phyloP scores from a whole-genome alignment of 2,113 vertebrate species.

The Mirza zaza region DNA sequence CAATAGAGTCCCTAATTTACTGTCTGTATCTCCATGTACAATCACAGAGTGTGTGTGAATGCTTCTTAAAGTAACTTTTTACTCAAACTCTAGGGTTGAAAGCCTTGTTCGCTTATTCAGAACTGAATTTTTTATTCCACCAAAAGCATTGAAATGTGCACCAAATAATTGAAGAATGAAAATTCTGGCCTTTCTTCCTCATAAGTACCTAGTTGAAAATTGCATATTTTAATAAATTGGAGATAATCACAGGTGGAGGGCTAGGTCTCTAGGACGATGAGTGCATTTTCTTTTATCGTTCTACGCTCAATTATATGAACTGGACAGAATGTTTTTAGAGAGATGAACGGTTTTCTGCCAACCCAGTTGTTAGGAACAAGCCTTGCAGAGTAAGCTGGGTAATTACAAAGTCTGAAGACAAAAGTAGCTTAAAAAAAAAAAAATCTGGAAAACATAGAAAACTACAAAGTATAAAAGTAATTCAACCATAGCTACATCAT shows the following conservation, averaged over 20 bases:
- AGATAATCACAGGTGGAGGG: neutral
- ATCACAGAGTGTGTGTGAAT: neutral
- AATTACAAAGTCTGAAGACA: neutral
- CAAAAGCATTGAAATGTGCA: neutral
- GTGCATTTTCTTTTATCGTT: neutral
- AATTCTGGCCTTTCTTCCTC: neutral
- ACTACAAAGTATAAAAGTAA: neutral
- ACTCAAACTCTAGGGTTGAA: neutral
- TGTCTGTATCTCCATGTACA: neutral
- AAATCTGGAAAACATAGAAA: neutral
- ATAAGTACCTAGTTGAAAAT: neutral
- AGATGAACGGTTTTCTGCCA: neutral
- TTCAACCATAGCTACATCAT: rapidly evolving
- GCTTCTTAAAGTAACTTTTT: neutral
- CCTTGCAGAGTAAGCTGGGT: neutral
- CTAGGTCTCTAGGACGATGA: neutral
- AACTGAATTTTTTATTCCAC: neutral
- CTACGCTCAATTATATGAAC: neutral
- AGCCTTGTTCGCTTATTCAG: neutral
- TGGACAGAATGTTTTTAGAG: slow-evolving; percentile 34
- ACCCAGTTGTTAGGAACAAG: neutral
- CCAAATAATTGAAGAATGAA: neutral
- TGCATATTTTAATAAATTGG: neutral
- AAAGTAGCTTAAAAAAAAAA: neutral
- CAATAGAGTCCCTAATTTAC: neutral